Evolutionary conservation across 1,140 invertebrate genomes (phyloP).

Genomic region (Apocrypta bakeri): DNA sequence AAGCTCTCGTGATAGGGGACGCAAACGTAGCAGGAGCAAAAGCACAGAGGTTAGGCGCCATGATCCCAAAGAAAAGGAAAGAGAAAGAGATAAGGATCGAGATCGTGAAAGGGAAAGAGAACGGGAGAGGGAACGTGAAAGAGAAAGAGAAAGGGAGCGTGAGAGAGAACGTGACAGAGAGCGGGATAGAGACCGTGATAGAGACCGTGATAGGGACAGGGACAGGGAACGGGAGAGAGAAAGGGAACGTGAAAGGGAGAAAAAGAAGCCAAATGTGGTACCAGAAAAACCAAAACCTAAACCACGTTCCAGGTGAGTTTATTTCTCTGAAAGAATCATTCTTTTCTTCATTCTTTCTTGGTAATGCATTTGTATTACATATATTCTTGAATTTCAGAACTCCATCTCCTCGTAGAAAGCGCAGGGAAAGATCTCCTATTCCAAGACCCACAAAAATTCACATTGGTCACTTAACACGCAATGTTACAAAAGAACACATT

Average conservation of each 20-base stretch:
- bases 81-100: constrained; percentile 73
- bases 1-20: constrained; percentile 74
- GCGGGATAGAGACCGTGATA: constrained; percentile 54
- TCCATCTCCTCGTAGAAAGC: constrained; percentile 76
- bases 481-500: constrained; percentile 95
- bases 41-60: constrained; percentile 71
- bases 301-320: constrained; percentile 73
- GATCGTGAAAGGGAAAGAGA: constrained; percentile 70
- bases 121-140: constrained; percentile 69
- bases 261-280: constrained; percentile 74
- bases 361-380: background rate
- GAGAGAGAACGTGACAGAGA: constrained; percentile 70
- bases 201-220: constrained; percentile 72
- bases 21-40: constrained; percentile 72
- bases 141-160: constrained; percentile 67
- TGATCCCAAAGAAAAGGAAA: constrained; percentile 75
- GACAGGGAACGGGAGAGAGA: constrained; percentile 70
- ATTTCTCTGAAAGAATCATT: constrained; percentile 11
- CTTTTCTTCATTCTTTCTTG: constrained; percentile 10
- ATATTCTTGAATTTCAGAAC: constrained; percentile 68
- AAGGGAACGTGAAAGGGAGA: constrained; percentile 57
- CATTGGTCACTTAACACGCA: constrained; percentile 92
- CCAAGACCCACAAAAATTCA: constrained; percentile 93
- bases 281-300: constrained; percentile 78
- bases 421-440: constrained; percentile 87